phyloP scores from a whole-genome alignment of 2,888 invertebrate genomes.

The Drosophila putrida region DNA sequence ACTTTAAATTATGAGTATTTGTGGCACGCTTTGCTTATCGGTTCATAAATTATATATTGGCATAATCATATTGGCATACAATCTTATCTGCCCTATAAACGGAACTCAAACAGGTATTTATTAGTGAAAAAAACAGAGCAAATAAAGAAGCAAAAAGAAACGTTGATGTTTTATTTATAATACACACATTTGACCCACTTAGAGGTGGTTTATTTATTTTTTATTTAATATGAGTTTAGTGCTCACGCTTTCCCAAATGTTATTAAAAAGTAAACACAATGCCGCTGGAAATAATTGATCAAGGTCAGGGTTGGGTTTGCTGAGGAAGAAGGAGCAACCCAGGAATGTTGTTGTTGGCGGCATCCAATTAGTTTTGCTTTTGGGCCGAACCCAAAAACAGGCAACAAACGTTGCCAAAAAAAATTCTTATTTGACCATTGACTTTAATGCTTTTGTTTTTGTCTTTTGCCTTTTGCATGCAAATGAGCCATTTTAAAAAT shows the following conservation, averaged over 20 bases:
- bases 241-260: slow-evolving; percentile 6
- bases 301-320: slow-evolving; percentile 30
- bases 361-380: slow-evolving; percentile 50
- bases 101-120: background rate
- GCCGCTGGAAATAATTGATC: slow-evolving; percentile 18
- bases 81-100: slow-evolving; percentile 44
- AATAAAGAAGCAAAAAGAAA: slow-evolving; percentile 8
- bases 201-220: slow-evolving; percentile 31
- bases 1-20: slow-evolving; percentile 1
- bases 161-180: slow-evolving; percentile 37
- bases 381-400: background rate
- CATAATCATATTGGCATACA: slow-evolving; percentile 12
- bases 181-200: slow-evolving; percentile 51
- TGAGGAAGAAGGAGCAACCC: background rate
- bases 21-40: slow-evolving; percentile 50
- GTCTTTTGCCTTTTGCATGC: slow-evolving; percentile 61
- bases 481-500: slow-evolving; percentile 52
- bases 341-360: slow-evolving; percentile 8
- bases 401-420: slow-evolving; percentile 24
- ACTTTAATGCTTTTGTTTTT: slow-evolving; percentile 38
- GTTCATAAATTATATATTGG: slow-evolving; percentile 23
- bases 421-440: slow-evolving; percentile 46
- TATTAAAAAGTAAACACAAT: slow-evolving; percentile 46
- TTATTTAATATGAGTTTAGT: slow-evolving; percentile 20
- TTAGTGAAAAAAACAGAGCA: slow-evolving; percentile 14